These are phyloP conservation scores for Drosophila subquinaria DNA, from an alignment of 2,888 invertebrate genomes.

Conservation along the genomic window DNA sequence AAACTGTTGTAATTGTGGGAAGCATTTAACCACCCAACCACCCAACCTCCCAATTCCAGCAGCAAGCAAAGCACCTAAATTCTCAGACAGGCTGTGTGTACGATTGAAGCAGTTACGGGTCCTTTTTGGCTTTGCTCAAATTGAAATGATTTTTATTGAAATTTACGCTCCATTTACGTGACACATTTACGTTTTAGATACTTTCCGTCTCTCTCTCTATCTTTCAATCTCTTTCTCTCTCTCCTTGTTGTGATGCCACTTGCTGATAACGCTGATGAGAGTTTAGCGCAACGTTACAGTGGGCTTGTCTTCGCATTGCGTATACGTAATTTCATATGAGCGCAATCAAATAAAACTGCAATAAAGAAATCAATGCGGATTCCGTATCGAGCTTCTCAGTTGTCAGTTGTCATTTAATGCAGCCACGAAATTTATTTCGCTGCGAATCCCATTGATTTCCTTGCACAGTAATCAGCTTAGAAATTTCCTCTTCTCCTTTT, in stretches of 20 bases:
- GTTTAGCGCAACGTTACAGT: constrained; percentile 56
- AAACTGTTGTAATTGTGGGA: constrained; percentile 34
- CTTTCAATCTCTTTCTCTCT: too few relatives aligned
- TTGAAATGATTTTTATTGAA: constrained; percentile 83
- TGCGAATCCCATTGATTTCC: constrained; percentile 68
- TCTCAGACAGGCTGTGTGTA: constrained; percentile 24
- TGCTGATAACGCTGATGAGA: constrained; percentile 73
- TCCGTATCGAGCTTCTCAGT: constrained; percentile 13
- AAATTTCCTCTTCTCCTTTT: not conserved
- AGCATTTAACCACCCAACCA: constrained; percentile 6
- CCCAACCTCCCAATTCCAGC: not conserved
- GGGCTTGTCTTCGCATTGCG: constrained; percentile 69
- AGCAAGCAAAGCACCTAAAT: constrained; percentile 22
- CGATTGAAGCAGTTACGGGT: constrained; percentile 52
- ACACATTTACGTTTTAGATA: constrained; percentile 80
- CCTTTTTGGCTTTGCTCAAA: constrained; percentile 71
- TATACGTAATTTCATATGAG: constrained; percentile 79
- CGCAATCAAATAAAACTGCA: constrained; percentile 80
- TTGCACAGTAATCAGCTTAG: constrained; percentile 71
- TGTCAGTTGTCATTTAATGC: constrained; percentile 44
- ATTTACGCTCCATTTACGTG: constrained; percentile 82
- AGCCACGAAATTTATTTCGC: constrained; percentile 62
- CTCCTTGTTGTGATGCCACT: constrained; percentile 42
- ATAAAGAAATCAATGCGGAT: constrained; percentile 80
- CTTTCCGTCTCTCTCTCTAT: constrained; percentile 42